phyloP scores from a whole-genome alignment of 2,113 vertebrate genomes.

The Dasyornis broadbenti region DNA sequence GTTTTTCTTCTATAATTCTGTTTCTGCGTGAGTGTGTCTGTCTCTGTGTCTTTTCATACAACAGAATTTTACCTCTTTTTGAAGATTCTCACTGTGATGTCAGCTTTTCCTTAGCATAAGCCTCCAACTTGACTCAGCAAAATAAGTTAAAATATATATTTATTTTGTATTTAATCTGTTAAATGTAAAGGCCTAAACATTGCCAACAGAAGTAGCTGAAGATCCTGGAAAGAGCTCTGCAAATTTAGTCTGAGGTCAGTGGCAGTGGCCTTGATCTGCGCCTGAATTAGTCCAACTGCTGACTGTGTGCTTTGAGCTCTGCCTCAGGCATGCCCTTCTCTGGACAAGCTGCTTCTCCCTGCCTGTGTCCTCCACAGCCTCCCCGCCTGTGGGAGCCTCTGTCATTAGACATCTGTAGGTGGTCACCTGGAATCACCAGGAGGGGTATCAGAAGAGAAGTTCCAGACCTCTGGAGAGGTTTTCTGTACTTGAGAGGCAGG shows the following conservation, averaged over 20 bases:
- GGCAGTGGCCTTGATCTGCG: not conserved
- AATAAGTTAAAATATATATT: not conserved
- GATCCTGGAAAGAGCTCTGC: not conserved
- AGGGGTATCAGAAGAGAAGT: not conserved
- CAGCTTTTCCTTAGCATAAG: not conserved
- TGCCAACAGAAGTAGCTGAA: not conserved
- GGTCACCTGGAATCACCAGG: not conserved
- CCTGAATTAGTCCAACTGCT: not conserved
- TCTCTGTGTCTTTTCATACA: not conserved
- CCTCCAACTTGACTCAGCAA: not conserved
- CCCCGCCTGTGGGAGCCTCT: rapidly evolving
- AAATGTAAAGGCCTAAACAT: not conserved
- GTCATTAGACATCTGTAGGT: not conserved
- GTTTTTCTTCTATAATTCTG: not conserved
- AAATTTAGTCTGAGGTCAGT: not conserved
- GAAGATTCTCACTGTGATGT: not conserved
- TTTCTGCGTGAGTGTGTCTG: not conserved
- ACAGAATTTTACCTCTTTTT: not conserved
- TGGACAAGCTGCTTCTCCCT: not conserved
- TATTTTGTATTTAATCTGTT: not conserved
- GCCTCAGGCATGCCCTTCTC: not conserved
- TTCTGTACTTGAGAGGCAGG: not conserved
- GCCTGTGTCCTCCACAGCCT: not conserved
- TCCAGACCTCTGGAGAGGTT: not conserved
- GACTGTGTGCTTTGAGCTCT: not conserved